Conservation (phyloP, 2,113 vertebrate genomes). For the Hydrochoerus hydrochaeris region DNA sequence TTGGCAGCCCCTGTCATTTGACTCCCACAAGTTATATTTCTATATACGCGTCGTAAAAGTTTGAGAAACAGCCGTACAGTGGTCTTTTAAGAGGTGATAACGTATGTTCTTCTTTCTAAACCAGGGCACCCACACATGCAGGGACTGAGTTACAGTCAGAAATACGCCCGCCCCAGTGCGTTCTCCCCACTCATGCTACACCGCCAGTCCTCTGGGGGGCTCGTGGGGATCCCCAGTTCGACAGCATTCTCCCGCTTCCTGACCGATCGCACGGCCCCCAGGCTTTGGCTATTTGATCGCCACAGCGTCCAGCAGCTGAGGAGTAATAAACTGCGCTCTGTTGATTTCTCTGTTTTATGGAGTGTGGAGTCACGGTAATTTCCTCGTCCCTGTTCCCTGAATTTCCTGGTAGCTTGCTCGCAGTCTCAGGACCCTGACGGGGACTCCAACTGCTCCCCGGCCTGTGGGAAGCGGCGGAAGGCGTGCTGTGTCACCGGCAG, state of each 20-base stretch:
- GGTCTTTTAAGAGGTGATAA: constrained; percentile 68
- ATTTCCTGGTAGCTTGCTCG: constrained; percentile 88
- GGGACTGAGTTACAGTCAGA: constrained; percentile 70
- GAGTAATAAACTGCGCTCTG: constrained; percentile 83
- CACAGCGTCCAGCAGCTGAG: constrained; percentile 82
- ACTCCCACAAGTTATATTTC: constrained; percentile 9
- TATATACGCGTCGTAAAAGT: background rate
- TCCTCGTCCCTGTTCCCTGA: constrained; percentile 86
- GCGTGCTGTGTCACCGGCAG: constrained; percentile 82
- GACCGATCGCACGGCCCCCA: constrained; percentile 31
- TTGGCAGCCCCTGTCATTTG: constrained; percentile 26
- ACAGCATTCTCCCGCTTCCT: constrained; percentile 67
- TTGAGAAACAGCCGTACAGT: constrained; percentile 24
- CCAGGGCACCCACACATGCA: constrained; percentile 56
- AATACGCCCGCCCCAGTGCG: constrained; percentile 61
- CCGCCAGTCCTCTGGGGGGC: constrained; percentile 72
- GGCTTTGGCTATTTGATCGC: constrained; percentile 84
- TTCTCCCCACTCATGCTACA: constrained; percentile 73
- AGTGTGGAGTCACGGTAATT: constrained; percentile 85
- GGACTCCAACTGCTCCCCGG: constrained; percentile 86
- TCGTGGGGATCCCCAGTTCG: constrained; percentile 61
- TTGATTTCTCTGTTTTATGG: constrained; percentile 79
- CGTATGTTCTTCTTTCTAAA: constrained; percentile 28
- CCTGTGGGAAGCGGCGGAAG: constrained; percentile 85
- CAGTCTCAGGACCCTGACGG: constrained; percentile 84